A percentile compares a stretch with the other conserved stretches of the same genome.
Evolutionary conservation across 2,888 invertebrate species (phyloP).

Genomic region (Blera fallax): DNA sequence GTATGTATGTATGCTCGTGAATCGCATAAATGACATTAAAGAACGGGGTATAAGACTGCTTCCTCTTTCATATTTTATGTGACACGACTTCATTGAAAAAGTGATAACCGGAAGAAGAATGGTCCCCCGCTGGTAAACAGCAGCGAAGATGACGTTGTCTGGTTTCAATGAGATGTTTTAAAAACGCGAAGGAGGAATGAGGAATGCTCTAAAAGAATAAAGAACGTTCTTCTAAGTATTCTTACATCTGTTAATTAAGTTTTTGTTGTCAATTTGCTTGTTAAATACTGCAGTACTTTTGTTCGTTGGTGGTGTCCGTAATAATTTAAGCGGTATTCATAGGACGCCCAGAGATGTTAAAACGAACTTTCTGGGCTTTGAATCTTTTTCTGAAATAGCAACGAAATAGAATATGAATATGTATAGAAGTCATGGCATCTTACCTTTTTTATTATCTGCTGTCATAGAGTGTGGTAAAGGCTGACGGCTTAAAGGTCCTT

Average conservation of each 20-base stretch:
- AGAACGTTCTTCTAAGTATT: conserved; percentile 11
- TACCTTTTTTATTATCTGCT: no score
- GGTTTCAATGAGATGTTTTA: conserved; percentile 33
- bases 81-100: conserved; percentile 54
- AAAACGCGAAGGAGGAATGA: conserved; percentile 10
- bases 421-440: no score
- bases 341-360: no score
- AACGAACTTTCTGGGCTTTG: no score
- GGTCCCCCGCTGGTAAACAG: conserved; percentile 56
- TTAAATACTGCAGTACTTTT: conserved; percentile 32
- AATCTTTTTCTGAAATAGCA: no score
- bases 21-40: conserved; percentile 58
- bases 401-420: no score
- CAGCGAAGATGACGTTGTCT: conserved; percentile 42
- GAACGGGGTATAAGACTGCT: conserved; percentile 48
- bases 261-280: conserved; percentile 37
- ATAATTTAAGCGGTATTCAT: background rate
- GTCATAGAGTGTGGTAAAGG: no score
- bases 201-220: conserved; percentile 1
- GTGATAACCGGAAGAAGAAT: conserved; percentile 68
- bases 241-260: conserved; percentile 40
- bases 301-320: background rate
- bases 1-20: conserved; percentile 60
- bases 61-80: conserved; percentile 60
- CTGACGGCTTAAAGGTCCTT: no score